phyloP scores from a whole-genome alignment of 1,140 invertebrate genomes.

The Drosophila saltans region DNA sequence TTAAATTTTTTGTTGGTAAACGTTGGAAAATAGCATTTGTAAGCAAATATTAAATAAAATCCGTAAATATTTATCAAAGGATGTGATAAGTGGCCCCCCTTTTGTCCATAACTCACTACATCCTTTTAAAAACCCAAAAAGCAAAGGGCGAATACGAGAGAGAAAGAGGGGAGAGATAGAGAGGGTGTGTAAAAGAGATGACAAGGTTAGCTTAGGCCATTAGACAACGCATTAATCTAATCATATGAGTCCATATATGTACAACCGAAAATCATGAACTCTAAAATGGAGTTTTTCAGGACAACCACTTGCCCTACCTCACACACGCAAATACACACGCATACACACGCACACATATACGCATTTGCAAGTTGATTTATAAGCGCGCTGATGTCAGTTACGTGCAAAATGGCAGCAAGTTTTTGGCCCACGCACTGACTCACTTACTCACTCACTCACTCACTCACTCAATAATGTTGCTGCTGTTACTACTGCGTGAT shows the following conservation, averaged over 20 bases:
- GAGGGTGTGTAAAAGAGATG: not conserved
- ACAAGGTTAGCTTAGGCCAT: constrained; percentile 46
- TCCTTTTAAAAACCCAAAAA: not conserved
- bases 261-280: constrained; percentile 68
- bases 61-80: constrained; percentile 1
- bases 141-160: too few relatives aligned
- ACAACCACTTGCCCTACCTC: not conserved
- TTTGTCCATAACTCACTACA: not conserved
- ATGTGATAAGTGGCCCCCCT: not conserved
- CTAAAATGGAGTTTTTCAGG: constrained; percentile 49
- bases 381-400: constrained; percentile 79
- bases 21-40: not conserved
- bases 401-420: constrained; percentile 66
- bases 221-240: constrained; percentile 79
- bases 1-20: not conserved
- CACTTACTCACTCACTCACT: constrained; percentile 61
- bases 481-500: not conserved
- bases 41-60: constrained; percentile 2
- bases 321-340: not conserved
- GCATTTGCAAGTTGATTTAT: constrained; percentile 81
- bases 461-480: constrained; percentile 72
- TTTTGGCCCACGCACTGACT: constrained; percentile 63
- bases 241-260: constrained; percentile 61
- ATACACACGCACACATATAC: constrained; percentile 14
- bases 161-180: not conserved